Evolutionary conservation across 2,797 vertebrate species (phyloP).

Genomic region (Sciaenops ocellatus): DNA sequence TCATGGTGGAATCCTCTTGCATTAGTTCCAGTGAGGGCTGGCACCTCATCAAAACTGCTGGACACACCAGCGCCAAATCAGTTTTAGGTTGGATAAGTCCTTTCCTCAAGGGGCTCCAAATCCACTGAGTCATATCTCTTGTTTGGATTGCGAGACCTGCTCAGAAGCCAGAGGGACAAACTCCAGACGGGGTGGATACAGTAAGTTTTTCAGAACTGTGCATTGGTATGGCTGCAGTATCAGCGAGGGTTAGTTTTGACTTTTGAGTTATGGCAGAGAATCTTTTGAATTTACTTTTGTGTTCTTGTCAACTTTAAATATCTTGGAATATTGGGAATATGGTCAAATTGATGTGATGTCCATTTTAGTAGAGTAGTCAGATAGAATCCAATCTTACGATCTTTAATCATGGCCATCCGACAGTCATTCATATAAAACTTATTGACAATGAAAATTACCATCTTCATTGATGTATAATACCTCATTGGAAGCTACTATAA

Average conservation of each 20-base stretch:
- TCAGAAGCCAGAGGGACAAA: slow-evolving; percentile 18
- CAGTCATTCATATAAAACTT: background rate
- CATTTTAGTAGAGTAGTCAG: background rate
- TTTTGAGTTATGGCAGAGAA: background rate
- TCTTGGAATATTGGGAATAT: background rate
- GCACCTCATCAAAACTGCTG: slow-evolving; percentile 33
- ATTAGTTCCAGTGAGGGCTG: slow-evolving; percentile 36
- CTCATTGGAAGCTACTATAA: background rate
- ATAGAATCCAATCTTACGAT: background rate
- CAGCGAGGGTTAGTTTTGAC: background rate
- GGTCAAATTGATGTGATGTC: background rate
- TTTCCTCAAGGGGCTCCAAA: slow-evolving; percentile 36
- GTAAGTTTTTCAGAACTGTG: slow-evolving; percentile 11
- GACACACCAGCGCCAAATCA: slow-evolving; percentile 39
- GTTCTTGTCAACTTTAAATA: background rate
- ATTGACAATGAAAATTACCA: background rate
- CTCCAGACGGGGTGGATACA: slow-evolving; percentile 11
- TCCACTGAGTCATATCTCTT: slow-evolving; percentile 47
- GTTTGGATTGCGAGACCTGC: slow-evolving; percentile 33
- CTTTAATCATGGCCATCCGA: background rate
- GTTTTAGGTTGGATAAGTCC: slow-evolving; percentile 47
- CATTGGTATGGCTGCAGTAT: background rate
- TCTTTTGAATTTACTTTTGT: background rate
- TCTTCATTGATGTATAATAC: background rate
- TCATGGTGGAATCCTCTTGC: slow-evolving; percentile 39